Percentiles rank a stretch among this genome's conserved stretches.
These are phyloP conservation scores for Heteropelma amictum DNA, from an alignment of 2,888 invertebrate genomes.

Conservation along the genomic window DNA sequence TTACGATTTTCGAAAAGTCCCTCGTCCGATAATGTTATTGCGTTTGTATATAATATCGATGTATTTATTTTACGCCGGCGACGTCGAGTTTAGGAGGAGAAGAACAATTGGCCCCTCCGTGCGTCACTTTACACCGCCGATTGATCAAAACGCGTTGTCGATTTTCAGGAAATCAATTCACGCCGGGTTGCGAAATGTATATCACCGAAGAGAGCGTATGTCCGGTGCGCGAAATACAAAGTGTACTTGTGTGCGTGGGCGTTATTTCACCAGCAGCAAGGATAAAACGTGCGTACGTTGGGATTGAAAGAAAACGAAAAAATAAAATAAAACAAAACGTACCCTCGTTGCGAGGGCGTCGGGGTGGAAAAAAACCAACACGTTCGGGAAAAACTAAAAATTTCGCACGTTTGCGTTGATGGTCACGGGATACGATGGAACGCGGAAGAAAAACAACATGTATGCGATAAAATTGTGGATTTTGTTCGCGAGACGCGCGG, in stretches of 20 bases:
- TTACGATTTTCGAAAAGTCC: not conserved
- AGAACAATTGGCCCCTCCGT: conserved; percentile 18
- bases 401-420: conserved; percentile 3
- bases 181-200: not conserved
- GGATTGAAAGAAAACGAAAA: not conserved
- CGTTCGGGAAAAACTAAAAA: conserved; percentile 4
- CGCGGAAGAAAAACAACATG: conserved; percentile 11
- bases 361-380: conserved; percentile 7
- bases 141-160: conserved; percentile 7
- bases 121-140: conserved; percentile 46
- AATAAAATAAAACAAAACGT: not conserved
- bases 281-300: not conserved
- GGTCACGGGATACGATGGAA: not conserved
- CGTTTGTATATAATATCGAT: not conserved
- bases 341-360: conserved; percentile 5
- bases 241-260: not conserved
- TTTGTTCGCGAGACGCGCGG: not conserved
- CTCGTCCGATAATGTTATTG: not conserved
- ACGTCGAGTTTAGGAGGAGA: not conserved
- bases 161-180: conserved; percentile 36
- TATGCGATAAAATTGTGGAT: not conserved
- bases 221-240: conserved; percentile 26
- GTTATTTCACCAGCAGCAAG: not conserved
- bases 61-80: conserved; percentile 37
- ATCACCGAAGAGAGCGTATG: not conserved